Evolutionary conservation across 2,888 invertebrate species (phyloP).

Genomic region (Drosophila antonietae): DNA sequence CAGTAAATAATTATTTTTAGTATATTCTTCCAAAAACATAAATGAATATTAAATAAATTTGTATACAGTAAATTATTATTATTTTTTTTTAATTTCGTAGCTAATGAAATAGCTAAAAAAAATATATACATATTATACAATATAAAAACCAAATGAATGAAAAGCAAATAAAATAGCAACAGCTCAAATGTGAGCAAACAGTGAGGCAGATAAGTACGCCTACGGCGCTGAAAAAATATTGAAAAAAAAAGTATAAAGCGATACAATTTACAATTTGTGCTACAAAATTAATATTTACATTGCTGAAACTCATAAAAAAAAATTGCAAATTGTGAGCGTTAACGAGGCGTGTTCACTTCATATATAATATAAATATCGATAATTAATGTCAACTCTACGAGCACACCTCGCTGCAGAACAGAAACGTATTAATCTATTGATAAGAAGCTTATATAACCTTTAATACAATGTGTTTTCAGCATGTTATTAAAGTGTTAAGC

Average conservation of each 20-base stretch:
- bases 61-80: too few species aligned
- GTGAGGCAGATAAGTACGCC: conserved; percentile 1
- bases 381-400: background rate
- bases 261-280: conserved; percentile 1
- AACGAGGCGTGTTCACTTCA: background rate
- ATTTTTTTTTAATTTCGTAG: background rate
- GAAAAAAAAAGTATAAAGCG: background rate
- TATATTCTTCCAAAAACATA: too few species aligned
- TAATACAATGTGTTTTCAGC: background rate
- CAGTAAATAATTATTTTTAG: background rate
- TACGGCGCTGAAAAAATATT: background rate
- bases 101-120: background rate
- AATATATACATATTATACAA: conserved; percentile 10
- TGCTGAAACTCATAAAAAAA: background rate
- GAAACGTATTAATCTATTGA: background rate
- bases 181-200: conserved; percentile 2
- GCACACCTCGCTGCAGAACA: background rate
- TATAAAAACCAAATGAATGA: conserved; percentile 24
- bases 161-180: conserved; percentile 32
- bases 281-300: conserved; percentile 13
- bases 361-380: background rate
- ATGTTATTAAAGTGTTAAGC: background rate
- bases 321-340: background rate
- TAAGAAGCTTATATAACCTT: background rate
- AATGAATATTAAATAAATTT: too few species aligned